Percentiles rank a stretch among this genome's conserved stretches.
phyloP scores from a whole-genome alignment of 2,888 invertebrate genomes.

The Rhynchonema sp. region DNA sequence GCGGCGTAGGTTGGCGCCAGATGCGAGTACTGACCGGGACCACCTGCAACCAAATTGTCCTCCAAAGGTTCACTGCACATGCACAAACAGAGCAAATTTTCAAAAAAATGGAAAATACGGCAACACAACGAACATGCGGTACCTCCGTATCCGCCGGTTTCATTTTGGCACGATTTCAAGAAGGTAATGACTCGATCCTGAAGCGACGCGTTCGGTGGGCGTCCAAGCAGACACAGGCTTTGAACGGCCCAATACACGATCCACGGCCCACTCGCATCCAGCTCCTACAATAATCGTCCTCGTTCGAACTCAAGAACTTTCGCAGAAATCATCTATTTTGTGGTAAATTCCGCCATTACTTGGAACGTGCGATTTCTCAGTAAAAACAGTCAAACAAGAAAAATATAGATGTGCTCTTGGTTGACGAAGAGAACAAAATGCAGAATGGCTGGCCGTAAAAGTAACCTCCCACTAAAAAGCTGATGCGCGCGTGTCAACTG shows the following conservation, averaged over 20 bases:
- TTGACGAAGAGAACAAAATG: too few species aligned
- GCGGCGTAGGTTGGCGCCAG: slow-evolving; percentile 94
- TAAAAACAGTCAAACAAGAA: too few species aligned
- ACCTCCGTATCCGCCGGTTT: slow-evolving; percentile 8
- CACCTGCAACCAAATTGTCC: slow-evolving; percentile 40
- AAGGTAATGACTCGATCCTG: slow-evolving; percentile 16
- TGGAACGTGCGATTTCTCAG: too few species aligned
- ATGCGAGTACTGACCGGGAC: slow-evolving; percentile 75
- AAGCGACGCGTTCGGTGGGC: too few species aligned
- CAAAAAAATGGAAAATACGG: not conserved
- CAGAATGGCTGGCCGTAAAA: too few species aligned
- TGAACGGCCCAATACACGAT: slow-evolving; percentile 90
- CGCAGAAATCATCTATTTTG: too few species aligned
- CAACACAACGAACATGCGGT: not conserved
- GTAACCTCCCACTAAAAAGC: too few species aligned
- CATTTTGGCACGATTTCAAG: slow-evolving; percentile 18
- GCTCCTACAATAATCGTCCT: slow-evolving; percentile 37
- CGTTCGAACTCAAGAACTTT: too few species aligned
- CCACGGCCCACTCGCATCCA: slow-evolving; percentile 93
- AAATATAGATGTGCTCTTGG: too few species aligned
- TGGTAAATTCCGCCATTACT: too few species aligned
- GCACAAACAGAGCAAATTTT: not conserved
- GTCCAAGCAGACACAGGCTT: slow-evolving; percentile 55
- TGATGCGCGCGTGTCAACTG: too few species aligned
- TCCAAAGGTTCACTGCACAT: not conserved